phyloP scores from a whole-genome alignment of 2,797 vertebrate genomes.

The Anguilla megastoma region DNA sequence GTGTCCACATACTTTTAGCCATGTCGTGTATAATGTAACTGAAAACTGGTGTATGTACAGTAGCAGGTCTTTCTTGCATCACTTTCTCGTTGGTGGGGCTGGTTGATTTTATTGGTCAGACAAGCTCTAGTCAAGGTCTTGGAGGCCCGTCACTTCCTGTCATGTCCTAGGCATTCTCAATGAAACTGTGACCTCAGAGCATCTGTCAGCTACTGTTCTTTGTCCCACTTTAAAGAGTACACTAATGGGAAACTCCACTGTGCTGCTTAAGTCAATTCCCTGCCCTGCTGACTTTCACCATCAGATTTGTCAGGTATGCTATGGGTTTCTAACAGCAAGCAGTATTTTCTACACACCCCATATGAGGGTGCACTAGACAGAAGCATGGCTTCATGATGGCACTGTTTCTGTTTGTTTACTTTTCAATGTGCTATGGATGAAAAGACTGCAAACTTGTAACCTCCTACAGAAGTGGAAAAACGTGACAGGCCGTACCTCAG shows the following conservation, averaged over 20 bases:
- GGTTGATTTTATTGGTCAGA: slow-evolving; percentile 5
- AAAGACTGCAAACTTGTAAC: neutral
- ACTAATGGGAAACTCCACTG: slow-evolving; percentile 16
- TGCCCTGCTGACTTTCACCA: neutral
- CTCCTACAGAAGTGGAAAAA: neutral
- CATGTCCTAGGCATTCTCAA: neutral
- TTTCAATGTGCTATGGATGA: neutral
- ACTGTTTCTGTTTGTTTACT: neutral
- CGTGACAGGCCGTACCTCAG: neutral
- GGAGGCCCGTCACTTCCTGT: neutral
- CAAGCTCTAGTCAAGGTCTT: neutral
- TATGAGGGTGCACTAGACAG: neutral
- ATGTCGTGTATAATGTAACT: too few relatives aligned
- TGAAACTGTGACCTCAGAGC: slow-evolving; percentile 13
- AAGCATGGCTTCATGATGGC: neutral
- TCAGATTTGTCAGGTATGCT: neutral
- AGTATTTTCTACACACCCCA: neutral
- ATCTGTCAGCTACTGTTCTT: slow-evolving; percentile 14
- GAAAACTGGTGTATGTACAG: neutral
- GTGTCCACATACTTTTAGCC: too few relatives aligned
- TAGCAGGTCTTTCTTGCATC: neutral
- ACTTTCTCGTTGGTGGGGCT: neutral
- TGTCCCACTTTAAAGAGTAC: slow-evolving; percentile 6
- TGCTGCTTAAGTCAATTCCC: neutral
- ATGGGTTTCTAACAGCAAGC: neutral